Percentiles rank a stretch among this genome's conserved stretches.
Conservation (phyloP, 2,113 vertebrate species). For the Entosphenus tridentatus region DNA sequence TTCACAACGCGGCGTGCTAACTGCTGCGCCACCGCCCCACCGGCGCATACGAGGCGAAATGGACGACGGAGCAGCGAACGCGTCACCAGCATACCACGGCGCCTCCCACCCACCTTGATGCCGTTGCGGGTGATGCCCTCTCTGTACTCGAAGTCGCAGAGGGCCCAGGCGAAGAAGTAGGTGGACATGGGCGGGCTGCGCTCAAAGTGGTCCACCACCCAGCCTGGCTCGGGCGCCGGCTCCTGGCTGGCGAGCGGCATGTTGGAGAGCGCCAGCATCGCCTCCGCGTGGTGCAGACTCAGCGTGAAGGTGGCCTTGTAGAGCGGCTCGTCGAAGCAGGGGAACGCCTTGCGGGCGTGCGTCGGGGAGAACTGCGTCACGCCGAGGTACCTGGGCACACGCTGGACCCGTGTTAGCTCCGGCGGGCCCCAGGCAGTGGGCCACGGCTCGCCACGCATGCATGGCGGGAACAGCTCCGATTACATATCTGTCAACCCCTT, state of each 20-base stretch:
- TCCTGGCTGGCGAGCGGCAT: constrained; percentile 58
- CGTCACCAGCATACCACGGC: too few species aligned
- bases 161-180: constrained; percentile 83
- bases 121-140: constrained; percentile 52
- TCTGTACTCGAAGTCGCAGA: constrained; percentile 82
- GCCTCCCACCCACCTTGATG: constrained; percentile 42
- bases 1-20: too few species aligned
- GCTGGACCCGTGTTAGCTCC: too few species aligned
- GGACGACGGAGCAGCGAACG: too few species aligned
- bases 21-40: too few species aligned
- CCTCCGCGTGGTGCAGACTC: constrained; percentile 56
- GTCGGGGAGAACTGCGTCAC: constrained; percentile 89
- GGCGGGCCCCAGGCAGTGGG: too few species aligned
- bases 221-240: constrained; percentile 54
- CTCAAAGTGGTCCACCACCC: constrained; percentile 60
- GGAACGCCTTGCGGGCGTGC: constrained; percentile 88
- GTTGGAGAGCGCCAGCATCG: constrained; percentile 75
- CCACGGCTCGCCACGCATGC: too few species aligned
- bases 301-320: constrained; percentile 93
- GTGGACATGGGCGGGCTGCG: constrained; percentile 92
- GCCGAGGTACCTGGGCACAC: constrained; percentile 42
- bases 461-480: too few species aligned
- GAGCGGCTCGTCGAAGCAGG: constrained; percentile 91
- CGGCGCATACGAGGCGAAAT: too few species aligned
- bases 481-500: too few species aligned